Conservation (phyloP, 2,888 invertebrate species). For the Stratiomys singularior region DNA sequence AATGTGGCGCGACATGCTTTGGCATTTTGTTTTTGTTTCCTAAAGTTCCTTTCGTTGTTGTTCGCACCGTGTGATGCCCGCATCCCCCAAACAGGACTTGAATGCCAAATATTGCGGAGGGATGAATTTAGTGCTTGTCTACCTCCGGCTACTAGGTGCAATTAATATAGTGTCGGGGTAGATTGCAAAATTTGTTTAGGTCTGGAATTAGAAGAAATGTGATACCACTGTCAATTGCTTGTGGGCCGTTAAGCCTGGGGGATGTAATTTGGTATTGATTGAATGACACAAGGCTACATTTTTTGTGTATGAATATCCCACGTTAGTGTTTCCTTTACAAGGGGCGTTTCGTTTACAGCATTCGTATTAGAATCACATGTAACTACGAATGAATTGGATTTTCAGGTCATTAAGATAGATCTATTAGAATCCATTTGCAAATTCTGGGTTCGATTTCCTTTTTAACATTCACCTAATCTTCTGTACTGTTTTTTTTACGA, state of each 20-base stretch:
- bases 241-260: neutral
- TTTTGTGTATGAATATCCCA: too few species aligned
- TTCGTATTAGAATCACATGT: too few species aligned
- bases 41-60: neutral
- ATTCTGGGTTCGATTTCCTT: too few species aligned
- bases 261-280: neutral
- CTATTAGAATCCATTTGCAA: too few species aligned
- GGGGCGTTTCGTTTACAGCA: too few species aligned
- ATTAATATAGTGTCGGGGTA: neutral
- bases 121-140: neutral
- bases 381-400: too few species aligned
- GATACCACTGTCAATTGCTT: neutral
- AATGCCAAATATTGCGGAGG: neutral
- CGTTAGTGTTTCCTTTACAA: too few species aligned
- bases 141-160: neutral
- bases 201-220: neutral
- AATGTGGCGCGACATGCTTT: conserved; percentile 6
- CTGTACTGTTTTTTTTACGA: too few species aligned
- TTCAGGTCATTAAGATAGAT: too few species aligned
- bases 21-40: neutral
- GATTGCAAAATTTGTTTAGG: neutral
- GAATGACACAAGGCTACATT: too few species aligned
- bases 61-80: neutral
- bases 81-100: neutral
- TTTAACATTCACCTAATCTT: too few species aligned